These are phyloP conservation scores for Zaprionus ghesquierei DNA, from an alignment of 1,140 invertebrate genomes.

Conservation along the genomic window DNA sequence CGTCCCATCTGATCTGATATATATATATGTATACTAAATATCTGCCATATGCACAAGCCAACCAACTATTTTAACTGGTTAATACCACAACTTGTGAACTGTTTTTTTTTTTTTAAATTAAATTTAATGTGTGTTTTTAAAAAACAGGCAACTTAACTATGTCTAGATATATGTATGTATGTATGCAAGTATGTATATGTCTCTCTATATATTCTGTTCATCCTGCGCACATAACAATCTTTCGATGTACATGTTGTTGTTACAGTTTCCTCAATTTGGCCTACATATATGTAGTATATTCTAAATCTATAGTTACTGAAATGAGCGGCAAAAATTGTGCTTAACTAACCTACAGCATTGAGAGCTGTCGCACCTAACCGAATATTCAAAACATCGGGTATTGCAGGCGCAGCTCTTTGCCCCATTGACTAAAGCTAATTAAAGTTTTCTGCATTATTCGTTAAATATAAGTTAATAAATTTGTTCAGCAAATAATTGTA, in stretches of 20 bases:
- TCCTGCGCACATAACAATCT: conserved; percentile 47
- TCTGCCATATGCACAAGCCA: conserved; percentile 49
- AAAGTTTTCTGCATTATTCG: conserved; percentile 22
- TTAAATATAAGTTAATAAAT: conserved; percentile 60
- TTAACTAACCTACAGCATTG: conserved; percentile 25
- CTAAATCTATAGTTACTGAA: conserved; percentile 41
- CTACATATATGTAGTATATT: too few species aligned
- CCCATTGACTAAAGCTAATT: conserved; percentile 53
- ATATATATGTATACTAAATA: conserved; percentile 26
- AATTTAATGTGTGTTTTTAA: conserved; percentile 51
- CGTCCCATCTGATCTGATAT: conserved; percentile 27
- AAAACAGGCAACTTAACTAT: conserved; percentile 75
- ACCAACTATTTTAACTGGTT: conserved; percentile 38
- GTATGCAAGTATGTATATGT: neutral
- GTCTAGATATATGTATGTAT: neutral
- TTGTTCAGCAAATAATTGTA: conserved; percentile 78
- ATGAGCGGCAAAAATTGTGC: conserved; percentile 58
- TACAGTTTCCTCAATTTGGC: conserved; percentile 18
- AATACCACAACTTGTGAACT: conserved; percentile 45
- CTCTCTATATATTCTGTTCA: conserved; percentile 30
- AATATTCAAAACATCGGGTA: neutral
- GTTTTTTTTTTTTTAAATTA: conserved; percentile 26
- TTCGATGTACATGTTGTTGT: conserved; percentile 65
- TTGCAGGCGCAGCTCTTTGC: conserved; percentile 7
- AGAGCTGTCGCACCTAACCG: conserved; percentile 4